Conservation (phyloP, 2,113 vertebrate genomes). For the Brachyhypopomus gauderio region DNA sequence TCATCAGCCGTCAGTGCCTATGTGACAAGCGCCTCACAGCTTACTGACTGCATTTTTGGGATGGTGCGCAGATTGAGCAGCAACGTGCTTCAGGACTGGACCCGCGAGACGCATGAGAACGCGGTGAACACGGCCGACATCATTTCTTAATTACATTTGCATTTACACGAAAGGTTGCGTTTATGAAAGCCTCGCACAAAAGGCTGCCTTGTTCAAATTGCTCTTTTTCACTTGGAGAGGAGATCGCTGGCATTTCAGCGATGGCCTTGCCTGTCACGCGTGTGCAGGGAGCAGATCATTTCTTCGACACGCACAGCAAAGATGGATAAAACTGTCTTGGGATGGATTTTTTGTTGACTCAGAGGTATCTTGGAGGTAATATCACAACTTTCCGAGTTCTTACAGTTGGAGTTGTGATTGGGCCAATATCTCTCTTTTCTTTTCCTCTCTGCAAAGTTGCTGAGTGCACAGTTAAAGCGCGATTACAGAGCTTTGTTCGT, state of each 20-base stretch:
- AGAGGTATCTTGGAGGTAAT: neutral
- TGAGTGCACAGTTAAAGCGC: neutral
- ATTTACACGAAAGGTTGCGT: slow-evolving; percentile 62
- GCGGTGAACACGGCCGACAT: slow-evolving; percentile 57
- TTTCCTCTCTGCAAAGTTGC: neutral
- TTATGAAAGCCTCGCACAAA: slow-evolving; percentile 61
- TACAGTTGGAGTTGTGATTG: slow-evolving; percentile 4
- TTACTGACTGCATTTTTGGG: slow-evolving; percentile 56
- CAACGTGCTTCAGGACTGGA: slow-evolving; percentile 42
- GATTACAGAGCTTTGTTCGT: neutral
- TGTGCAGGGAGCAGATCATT: neutral
- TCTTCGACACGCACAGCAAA: too few relatives aligned
- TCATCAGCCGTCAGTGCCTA: slow-evolving; percentile 63
- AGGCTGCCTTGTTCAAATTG: slow-evolving; percentile 65
- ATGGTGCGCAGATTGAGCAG: slow-evolving; percentile 57
- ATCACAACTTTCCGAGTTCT: slow-evolving; percentile 44
- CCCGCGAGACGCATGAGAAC: slow-evolving; percentile 54
- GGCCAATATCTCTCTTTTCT: neutral
- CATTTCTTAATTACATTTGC: slow-evolving; percentile 67
- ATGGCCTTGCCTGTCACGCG: slow-evolving; percentile 40
- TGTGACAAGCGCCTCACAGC: slow-evolving; percentile 68
- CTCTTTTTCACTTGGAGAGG: slow-evolving; percentile 66
- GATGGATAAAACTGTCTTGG: too few relatives aligned
- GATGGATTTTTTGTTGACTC: neutral
- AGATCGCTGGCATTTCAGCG: slow-evolving; percentile 70